These are phyloP conservation scores for Tetragonula carbonaria DNA, from an alignment of 2,888 invertebrate genomes.

Conservation along the genomic window DNA sequence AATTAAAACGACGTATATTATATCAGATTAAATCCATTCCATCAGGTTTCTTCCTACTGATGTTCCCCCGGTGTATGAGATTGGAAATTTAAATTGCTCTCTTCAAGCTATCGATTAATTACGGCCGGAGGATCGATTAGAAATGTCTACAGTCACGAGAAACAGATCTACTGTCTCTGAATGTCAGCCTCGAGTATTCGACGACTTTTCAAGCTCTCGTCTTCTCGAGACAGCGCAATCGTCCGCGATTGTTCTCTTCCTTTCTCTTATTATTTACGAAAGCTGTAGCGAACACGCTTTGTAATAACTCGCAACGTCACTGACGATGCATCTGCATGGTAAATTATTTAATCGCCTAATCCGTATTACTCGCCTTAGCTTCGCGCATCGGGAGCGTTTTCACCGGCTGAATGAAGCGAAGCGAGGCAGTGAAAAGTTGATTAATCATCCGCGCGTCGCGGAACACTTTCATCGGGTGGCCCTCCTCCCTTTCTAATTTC, in stretches of 20 bases:
- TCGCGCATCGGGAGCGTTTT: background rate
- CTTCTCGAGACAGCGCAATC: no score
- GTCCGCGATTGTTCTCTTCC: no score
- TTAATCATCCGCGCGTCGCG: slow-evolving; percentile 39
- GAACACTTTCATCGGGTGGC: slow-evolving; percentile 29
- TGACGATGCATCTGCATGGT: background rate
- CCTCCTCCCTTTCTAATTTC: slow-evolving; percentile 46
- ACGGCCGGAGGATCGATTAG: background rate
- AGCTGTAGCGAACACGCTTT: no score
- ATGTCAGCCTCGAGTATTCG: no score
- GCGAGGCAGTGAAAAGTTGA: slow-evolving; percentile 20
- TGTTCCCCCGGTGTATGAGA: background rate
- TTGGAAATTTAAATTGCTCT: background rate
- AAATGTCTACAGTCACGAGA: no score
- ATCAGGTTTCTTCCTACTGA: background rate
- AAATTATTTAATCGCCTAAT: background rate
- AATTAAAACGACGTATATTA: slow-evolving; percentile 20
- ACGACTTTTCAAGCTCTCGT: no score
- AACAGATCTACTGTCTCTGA: background rate
- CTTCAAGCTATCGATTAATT: background rate
- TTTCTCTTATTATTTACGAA: no score
- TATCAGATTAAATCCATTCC: background rate
- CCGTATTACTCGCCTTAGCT: background rate
- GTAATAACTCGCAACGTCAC: no score
- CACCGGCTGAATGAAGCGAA: background rate